A percentile compares a stretch with the other conserved stretches of the same genome.
These are phyloP conservation scores for Pampusana beccarii DNA, from an alignment of 2,113 vertebrate genomes.

Conservation along the genomic window DNA sequence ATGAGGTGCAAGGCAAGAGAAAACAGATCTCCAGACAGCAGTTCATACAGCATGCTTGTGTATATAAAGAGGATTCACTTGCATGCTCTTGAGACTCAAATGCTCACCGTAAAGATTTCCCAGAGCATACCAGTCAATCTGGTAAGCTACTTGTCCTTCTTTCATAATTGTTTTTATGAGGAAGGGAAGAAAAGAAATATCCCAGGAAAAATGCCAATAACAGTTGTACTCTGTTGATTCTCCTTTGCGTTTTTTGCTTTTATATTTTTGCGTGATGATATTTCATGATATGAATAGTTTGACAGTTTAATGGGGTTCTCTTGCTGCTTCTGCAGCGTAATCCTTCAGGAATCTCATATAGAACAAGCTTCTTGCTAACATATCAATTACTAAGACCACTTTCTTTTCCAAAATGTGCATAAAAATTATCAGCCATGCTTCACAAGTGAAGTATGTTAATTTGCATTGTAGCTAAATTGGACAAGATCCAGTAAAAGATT, in stretches of 20 bases:
- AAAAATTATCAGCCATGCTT: neutral
- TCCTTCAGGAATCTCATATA: neutral
- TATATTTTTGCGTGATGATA: neutral
- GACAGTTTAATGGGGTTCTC: neutral
- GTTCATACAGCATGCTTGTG: neutral
- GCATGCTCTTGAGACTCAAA: neutral
- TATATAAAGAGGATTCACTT: neutral
- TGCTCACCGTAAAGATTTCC: neutral
- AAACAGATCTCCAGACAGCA: neutral
- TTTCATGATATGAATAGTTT: neutral
- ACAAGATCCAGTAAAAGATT: neutral
- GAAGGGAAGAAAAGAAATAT: neutral
- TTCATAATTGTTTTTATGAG: neutral
- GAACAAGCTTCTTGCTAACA: neutral
- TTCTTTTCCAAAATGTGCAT: neutral
- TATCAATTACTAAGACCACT: neutral
- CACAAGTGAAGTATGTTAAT: neutral
- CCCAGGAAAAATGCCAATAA: neutral
- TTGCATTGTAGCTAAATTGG: neutral
- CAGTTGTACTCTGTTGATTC: neutral
- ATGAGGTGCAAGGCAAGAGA: neutral
- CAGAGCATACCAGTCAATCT: neutral
- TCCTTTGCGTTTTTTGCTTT: neutral
- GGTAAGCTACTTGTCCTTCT: slow-evolving; percentile 7
- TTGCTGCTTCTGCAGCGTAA: neutral